These are phyloP conservation scores for Oceanodroma tethys DNA, from an alignment of 2,113 vertebrate genomes.

Conservation along the genomic window DNA sequence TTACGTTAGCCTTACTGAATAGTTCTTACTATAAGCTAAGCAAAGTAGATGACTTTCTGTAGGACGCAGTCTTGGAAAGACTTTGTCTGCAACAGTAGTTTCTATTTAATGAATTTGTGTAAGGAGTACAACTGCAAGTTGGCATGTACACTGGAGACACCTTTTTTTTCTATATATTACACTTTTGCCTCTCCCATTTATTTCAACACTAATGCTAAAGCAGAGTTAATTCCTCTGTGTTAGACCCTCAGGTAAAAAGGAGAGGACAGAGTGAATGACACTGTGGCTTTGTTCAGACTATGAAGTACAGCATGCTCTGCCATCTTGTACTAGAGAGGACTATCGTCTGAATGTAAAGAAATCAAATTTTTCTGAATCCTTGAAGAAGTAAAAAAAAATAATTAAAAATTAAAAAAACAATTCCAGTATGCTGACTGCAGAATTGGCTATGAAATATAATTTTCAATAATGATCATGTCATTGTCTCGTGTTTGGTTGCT, in stretches of 20 bases:
- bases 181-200: not conserved
- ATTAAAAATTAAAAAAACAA: no score
- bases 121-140: not conserved
- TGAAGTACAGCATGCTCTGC: not conserved
- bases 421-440: not conserved
- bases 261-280: not conserved
- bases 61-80: not conserved
- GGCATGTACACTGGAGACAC: fast-evolving
- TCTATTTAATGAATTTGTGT: not conserved
- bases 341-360: not conserved
- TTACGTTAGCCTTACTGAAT: not conserved
- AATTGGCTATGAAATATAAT: not conserved
- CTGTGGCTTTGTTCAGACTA: not conserved
- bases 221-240: not conserved
- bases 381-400: not conserved
- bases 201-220: not conserved
- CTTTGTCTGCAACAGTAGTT: not conserved
- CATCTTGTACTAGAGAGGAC: not conserved
- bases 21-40: not conserved
- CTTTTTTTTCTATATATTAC: not conserved
- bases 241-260: not conserved
- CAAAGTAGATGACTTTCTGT: not conserved
- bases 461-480: not conserved
- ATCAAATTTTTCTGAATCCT: not conserved
- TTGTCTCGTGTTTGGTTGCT: not conserved